These are phyloP conservation scores for Itoplectis maculator DNA, from an alignment of 2,888 invertebrate species.

Conservation along the genomic window DNA sequence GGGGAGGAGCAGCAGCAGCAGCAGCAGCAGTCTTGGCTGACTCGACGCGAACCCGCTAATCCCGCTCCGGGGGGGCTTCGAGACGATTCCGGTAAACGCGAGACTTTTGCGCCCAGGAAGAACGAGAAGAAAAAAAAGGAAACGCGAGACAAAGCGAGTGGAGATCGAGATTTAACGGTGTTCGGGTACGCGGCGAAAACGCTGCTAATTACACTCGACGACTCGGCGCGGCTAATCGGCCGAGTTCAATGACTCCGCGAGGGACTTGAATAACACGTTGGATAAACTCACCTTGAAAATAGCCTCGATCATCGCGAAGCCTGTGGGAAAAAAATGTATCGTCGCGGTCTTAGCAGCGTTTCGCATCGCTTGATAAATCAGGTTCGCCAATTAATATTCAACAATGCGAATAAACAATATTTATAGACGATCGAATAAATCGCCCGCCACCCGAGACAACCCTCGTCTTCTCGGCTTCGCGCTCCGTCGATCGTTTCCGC, in stretches of 20 bases:
- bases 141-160: neutral
- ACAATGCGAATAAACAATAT: too few relatives aligned
- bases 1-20: too few relatives aligned
- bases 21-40: too few relatives aligned
- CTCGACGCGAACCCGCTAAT: too few relatives aligned
- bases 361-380: too few relatives aligned
- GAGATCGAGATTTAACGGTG: neutral
- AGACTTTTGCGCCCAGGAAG: neutral
- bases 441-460: neutral
- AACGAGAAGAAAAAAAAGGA: neutral
- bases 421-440: too few relatives aligned
- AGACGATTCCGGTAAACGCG: neutral
- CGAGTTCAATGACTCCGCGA: slow-evolving; percentile 3
- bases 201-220: neutral
- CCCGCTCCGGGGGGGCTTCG: neutral
- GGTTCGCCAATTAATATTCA: too few relatives aligned
- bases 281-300: neutral
- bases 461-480: neutral
- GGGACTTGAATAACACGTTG: too few relatives aligned
- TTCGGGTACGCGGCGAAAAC: neutral
- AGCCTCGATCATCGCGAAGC: neutral
- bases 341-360: too few relatives aligned
- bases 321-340: neutral
- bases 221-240: neutral
- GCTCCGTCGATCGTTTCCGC: slow-evolving; percentile 4